These are phyloP conservation scores for Drosophila anomelani DNA, from an alignment of 2,888 invertebrate genomes.

Conservation along the genomic window DNA sequence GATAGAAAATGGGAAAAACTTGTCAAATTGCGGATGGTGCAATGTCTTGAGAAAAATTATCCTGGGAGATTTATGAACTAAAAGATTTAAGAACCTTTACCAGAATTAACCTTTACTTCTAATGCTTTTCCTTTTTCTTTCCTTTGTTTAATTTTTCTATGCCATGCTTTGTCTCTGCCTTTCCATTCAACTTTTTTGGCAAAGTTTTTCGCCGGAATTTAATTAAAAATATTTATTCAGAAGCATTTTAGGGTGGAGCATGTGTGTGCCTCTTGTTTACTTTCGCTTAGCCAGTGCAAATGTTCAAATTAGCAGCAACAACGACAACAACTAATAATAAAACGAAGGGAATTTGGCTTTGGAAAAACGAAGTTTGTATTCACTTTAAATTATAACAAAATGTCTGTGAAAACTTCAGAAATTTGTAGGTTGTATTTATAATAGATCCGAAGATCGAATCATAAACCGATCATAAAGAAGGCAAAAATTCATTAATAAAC, in stretches of 20 bases:
- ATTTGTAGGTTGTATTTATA: too few species aligned
- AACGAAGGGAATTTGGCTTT: background rate
- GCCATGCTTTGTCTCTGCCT: background rate
- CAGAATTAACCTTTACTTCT: background rate
- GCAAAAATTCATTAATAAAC: too few species aligned
- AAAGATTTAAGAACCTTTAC: background rate
- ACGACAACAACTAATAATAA: constrained; percentile 45
- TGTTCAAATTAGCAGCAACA: constrained; percentile 76
- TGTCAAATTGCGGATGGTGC: constrained; percentile 32
- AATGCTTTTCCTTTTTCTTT: background rate
- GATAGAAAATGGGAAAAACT: constrained; percentile 25
- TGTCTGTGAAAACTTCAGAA: background rate
- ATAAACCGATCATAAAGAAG: too few species aligned
- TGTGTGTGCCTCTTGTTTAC: constrained; percentile 61
- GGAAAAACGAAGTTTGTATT: background rate
- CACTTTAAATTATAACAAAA: background rate
- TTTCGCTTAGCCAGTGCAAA: constrained; percentile 67
- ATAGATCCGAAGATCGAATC: too few species aligned
- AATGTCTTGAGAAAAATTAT: constrained; percentile 21
- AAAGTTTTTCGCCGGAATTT: constrained; percentile 56
- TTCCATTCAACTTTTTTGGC: constrained; percentile 35
- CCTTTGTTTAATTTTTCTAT: background rate
- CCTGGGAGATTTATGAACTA: constrained; percentile 26
- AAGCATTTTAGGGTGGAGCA: constrained; percentile 52
- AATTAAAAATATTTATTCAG: constrained; percentile 68